Evolutionary conservation across 2,113 vertebrate species (phyloP).

Genomic region (Pongo pygmaeus): DNA sequence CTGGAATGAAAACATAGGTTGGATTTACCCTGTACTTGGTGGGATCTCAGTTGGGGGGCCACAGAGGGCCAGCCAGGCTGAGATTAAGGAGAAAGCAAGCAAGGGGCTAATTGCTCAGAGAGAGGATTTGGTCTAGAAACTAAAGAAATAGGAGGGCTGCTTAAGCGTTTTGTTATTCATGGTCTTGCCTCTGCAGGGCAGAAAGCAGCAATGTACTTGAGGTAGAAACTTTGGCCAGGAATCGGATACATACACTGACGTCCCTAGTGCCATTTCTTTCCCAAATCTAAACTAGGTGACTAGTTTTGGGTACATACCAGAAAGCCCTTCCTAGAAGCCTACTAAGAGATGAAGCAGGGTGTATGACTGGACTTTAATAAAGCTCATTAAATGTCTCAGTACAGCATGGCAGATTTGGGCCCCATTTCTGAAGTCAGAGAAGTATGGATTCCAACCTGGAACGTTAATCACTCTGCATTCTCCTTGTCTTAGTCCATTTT

Average conservation of each 20-base stretch:
- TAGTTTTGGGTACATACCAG: background rate
- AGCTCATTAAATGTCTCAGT: background rate
- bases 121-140: background rate
- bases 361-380: background rate
- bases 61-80: background rate
- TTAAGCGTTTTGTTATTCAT: background rate
- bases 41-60: background rate
- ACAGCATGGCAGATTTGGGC: background rate
- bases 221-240: background rate
- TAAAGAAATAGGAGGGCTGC: background rate
- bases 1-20: background rate
- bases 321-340: background rate
- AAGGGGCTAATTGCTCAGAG: background rate
- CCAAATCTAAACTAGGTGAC: background rate
- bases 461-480: no score
- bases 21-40: background rate
- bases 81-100: background rate
- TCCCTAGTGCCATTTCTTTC: background rate
- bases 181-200: background rate
- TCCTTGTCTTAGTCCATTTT: background rate
- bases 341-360: no score
- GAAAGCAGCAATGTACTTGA: rapidly evolving
- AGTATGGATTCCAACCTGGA: background rate
- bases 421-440: background rate
- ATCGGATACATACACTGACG: rapidly evolving